These are phyloP conservation scores for Drosophila parabipectinata DNA, from an alignment of 1,140 invertebrate genomes.

Conservation along the genomic window DNA sequence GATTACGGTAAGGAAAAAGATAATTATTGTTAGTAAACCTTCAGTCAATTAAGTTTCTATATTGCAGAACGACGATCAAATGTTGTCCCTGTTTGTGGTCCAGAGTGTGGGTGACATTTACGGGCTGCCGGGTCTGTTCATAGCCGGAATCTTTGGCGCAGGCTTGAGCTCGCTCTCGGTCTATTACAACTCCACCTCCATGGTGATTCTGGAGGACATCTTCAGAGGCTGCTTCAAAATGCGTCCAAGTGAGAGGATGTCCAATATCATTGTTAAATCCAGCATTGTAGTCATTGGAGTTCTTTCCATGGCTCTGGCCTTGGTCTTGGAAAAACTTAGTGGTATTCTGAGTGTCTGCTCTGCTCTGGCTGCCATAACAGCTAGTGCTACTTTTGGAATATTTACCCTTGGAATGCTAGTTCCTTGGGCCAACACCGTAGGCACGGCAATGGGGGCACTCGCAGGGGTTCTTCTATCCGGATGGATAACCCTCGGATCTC, in stretches of 20 bases:
- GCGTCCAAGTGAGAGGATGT: conserved; percentile 86
- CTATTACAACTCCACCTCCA: conserved; percentile 91
- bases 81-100: conserved; percentile 89
- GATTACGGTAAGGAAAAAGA: conserved; percentile 44
- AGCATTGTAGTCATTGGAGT: conserved; percentile 88
- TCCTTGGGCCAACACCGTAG: conserved; percentile 91
- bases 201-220: conserved; percentile 92
- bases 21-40: too few species aligned
- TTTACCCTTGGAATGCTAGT: conserved; percentile 94
- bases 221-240: conserved; percentile 88
- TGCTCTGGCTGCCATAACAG: conserved; percentile 91
- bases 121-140: conserved; percentile 91
- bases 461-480: conserved; percentile 86
- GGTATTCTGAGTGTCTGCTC: conserved; percentile 91
- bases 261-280: conserved; percentile 88
- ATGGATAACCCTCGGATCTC: conserved; percentile 86
- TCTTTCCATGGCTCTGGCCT: conserved; percentile 87
- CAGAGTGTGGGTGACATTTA: conserved; percentile 87
- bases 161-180: conserved; percentile 92
- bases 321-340: conserved; percentile 89
- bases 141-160: conserved; percentile 90
- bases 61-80: conserved; percentile 87
- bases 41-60: neutral
- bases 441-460: conserved; percentile 86
- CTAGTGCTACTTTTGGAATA: conserved; percentile 92